phyloP scores from a whole-genome alignment of 1,140 invertebrate species.

The Drosophila busckii region DNA sequence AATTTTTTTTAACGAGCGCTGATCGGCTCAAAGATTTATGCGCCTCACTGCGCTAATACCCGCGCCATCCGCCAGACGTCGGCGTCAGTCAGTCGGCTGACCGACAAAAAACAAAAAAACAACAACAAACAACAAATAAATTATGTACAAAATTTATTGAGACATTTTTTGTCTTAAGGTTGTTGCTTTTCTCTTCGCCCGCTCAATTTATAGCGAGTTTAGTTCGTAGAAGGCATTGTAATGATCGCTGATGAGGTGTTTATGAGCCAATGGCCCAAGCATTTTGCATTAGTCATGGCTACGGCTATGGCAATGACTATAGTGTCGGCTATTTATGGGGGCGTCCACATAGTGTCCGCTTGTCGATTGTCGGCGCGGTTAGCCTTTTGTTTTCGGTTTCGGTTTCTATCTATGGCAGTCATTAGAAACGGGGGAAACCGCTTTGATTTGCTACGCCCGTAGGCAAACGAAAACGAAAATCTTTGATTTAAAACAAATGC shows the following conservation, averaged over 20 bases:
- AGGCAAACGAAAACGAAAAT: slow-evolving; percentile 52
- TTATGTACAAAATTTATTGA: slow-evolving; percentile 62
- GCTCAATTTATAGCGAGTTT: slow-evolving; percentile 63
- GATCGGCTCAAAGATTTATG: slow-evolving; percentile 59
- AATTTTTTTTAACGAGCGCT: slow-evolving; percentile 70
- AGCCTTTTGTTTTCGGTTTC: slow-evolving; percentile 8
- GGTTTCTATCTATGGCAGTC: slow-evolving; percentile 49
- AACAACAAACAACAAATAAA: no score
- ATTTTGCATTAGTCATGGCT: slow-evolving; percentile 72
- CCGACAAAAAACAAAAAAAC: no score
- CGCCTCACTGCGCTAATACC: slow-evolving; percentile 6
- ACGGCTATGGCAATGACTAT: slow-evolving; percentile 4
- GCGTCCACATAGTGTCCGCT: slow-evolving; percentile 20
- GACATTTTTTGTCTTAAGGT: slow-evolving; percentile 43
- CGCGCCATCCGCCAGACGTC: slow-evolving; percentile 1
- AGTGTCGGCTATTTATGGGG: slow-evolving; percentile 38
- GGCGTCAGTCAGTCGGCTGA: neutral
- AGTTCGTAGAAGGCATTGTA: slow-evolving; percentile 62
- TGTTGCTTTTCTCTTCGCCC: slow-evolving; percentile 3
- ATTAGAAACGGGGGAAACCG: slow-evolving; percentile 51
- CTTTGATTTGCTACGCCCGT: slow-evolving; percentile 31
- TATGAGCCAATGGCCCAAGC: slow-evolving; percentile 52
- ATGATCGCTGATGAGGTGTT: slow-evolving; percentile 74
- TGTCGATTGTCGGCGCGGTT: neutral
- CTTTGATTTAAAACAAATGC: slow-evolving; percentile 21